A percentile compares a stretch with the other conserved stretches of the same genome.
Evolutionary conservation across 2,888 invertebrate species (phyloP).

Genomic region (Sinopyrophorus schimmeli): DNA sequence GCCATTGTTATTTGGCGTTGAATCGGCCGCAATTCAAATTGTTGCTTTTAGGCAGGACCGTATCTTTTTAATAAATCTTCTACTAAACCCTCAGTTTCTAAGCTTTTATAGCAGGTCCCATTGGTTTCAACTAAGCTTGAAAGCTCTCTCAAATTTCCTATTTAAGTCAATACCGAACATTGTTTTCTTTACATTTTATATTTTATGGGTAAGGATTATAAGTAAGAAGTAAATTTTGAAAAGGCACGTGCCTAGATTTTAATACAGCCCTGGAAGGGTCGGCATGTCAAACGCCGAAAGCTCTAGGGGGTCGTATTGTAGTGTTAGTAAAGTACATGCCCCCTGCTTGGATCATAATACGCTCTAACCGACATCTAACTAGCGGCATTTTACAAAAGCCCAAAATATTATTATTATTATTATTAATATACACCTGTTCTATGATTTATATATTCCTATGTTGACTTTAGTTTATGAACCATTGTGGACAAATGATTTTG

Average conservation of each 20-base stretch:
- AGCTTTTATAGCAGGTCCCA: no score
- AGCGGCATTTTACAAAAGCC: constrained; percentile 51
- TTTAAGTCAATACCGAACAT: no score
- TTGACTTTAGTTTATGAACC: constrained; percentile 42
- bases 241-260: constrained; percentile 28
- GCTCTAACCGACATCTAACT: constrained; percentile 54
- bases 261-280: constrained; percentile 47
- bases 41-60: constrained; percentile 39
- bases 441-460: constrained; percentile 40
- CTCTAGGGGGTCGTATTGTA: constrained; percentile 52
- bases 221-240: background rate
- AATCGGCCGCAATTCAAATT: constrained; percentile 40
- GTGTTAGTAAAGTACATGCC: constrained; percentile 53
- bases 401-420: no score
- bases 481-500: constrained; percentile 41
- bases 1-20: constrained; percentile 42
- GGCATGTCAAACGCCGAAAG: constrained; percentile 52
- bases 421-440: constrained; percentile 46
- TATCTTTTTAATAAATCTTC: no score
- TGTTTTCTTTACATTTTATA: no score
- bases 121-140: no score
- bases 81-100: no score
- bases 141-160: no score
- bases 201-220: no score
- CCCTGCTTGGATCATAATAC: constrained; percentile 53